Percentiles rank a stretch among this genome's conserved stretches.
Conservation (phyloP, 1,140 invertebrate genomes). For the Drosophila virilis region DNA sequence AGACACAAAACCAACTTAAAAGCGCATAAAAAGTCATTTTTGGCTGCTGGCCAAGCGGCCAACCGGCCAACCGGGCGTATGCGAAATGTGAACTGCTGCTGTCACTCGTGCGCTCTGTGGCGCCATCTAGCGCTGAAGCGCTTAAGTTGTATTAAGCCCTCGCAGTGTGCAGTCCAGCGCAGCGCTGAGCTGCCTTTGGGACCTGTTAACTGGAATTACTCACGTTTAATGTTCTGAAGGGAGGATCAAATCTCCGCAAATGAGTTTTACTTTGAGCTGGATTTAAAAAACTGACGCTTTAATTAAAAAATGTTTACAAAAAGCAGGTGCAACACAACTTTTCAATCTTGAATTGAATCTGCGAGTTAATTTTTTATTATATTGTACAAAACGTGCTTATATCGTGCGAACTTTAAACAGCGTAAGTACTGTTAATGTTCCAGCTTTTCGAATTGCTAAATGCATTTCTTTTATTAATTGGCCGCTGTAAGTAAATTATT, state of each 20-base stretch:
- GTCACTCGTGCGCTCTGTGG: slow-evolving; percentile 6
- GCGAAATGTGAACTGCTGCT: slow-evolving; percentile 40
- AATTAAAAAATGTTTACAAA: slow-evolving; percentile 1
- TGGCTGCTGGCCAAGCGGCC: slow-evolving; percentile 61
- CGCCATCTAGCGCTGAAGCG: slow-evolving; percentile 39
- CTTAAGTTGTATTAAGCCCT: slow-evolving; percentile 30
- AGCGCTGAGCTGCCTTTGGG: slow-evolving; percentile 13
- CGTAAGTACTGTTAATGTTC: neutral
- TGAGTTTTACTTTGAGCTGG: neutral
- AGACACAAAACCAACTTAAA: slow-evolving; percentile 59
- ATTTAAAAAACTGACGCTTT: slow-evolving; percentile 8
- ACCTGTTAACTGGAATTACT: slow-evolving; percentile 33
- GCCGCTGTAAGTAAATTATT: neutral
- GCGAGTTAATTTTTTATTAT: neutral
- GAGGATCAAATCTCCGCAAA: neutral
- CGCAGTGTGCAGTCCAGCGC: neutral
- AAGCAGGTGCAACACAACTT: neutral
- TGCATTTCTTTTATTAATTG: slow-evolving; percentile 3
- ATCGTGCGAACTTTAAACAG: neutral
- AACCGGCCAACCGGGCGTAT: slow-evolving; percentile 66
- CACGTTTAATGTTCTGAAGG: slow-evolving; percentile 2
- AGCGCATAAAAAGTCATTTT: slow-evolving; percentile 70
- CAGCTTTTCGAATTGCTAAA: neutral
- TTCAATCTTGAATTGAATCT: slow-evolving; percentile 4
- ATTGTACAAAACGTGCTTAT: slow-evolving; percentile 13